phyloP scores from a whole-genome alignment of 1,140 invertebrate genomes.

The Uloborus diversus region DNA sequence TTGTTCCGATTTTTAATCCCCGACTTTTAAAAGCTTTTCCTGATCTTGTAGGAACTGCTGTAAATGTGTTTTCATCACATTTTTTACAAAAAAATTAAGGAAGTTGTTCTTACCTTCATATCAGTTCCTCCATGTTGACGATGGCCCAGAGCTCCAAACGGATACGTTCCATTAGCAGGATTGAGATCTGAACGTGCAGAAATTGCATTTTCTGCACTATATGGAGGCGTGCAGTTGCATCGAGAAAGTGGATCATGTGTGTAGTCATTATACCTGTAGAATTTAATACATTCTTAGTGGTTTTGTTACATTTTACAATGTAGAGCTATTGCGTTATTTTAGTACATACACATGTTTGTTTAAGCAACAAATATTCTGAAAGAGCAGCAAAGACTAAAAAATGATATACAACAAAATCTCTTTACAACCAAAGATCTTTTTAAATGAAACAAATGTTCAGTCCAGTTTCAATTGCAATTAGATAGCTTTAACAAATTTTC shows the following conservation, averaged over 20 bases:
- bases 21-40: no score
- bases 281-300: background rate
- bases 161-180: conserved; percentile 74
- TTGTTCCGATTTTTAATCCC: no score
- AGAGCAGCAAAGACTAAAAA: no score
- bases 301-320: no score
- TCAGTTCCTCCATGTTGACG: conserved; percentile 74
- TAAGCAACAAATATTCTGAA: no score
- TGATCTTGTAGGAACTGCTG: background rate
- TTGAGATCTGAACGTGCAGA: conserved; percentile 77
- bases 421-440: no score
- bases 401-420: no score
- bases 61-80: background rate
- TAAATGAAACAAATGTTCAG: no score
- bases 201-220: conserved; percentile 77
- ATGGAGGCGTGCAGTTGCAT: conserved; percentile 78
- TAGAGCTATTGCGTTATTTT: no score
- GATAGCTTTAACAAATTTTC: no score
- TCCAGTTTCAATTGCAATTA: no score
- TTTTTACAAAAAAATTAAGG: background rate
- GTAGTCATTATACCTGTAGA: conserved; percentile 75
- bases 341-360: no score
- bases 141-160: conserved; percentile 73
- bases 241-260: conserved; percentile 74
- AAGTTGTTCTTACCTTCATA: conserved; percentile 69